Evolutionary conservation across 2,113 vertebrate species (phyloP).

Genomic region (Hippolais icterina): DNA sequence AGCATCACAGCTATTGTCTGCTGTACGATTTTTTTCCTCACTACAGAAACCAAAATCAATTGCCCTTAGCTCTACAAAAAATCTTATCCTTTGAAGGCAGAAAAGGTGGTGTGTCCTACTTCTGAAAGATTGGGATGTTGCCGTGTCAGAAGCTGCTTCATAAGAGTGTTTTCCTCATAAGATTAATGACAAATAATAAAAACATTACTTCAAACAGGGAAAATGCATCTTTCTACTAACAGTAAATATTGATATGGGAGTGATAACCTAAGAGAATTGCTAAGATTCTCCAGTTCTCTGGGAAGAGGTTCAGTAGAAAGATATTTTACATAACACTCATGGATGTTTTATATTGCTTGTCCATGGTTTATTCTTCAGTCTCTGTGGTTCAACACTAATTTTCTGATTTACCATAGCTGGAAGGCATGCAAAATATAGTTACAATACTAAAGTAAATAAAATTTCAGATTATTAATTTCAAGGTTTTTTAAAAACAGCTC

Average conservation of each 20-base stretch:
- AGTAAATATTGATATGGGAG: neutral
- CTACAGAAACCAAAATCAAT: neutral
- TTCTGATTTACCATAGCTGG: neutral
- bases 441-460: neutral
- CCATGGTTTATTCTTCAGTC: neutral
- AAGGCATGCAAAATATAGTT: neutral
- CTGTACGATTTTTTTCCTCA: neutral
- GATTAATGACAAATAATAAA: neutral
- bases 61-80: neutral
- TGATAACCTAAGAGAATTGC: neutral
- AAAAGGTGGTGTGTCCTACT: neutral
- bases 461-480: neutral
- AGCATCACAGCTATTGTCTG: neutral
- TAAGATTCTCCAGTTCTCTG: neutral
- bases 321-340: neutral
- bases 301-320: neutral
- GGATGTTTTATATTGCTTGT: neutral
- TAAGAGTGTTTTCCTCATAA: neutral
- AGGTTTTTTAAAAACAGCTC: neutral
- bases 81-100: neutral
- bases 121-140: neutral
- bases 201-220: neutral
- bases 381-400: neutral
- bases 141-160: neutral
- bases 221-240: neutral